phyloP scores from a whole-genome alignment of 2,113 vertebrate genomes.

The Brachypteracias leptosomus region DNA sequence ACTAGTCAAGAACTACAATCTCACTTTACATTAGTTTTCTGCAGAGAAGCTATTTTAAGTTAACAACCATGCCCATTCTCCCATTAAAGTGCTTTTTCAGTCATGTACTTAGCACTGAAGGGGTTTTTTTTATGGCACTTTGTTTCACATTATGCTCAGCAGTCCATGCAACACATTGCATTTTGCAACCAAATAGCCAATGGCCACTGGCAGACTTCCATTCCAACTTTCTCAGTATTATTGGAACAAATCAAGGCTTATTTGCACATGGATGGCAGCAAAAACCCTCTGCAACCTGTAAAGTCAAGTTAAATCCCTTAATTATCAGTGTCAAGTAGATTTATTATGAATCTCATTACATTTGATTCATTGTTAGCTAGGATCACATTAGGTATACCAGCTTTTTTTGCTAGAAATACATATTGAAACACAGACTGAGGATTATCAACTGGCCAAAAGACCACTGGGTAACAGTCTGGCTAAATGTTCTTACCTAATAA shows the following conservation, averaged over 20 bases:
- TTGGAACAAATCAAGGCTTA: constrained; percentile 9
- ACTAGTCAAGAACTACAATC: constrained; percentile 32
- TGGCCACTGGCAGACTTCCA: constrained; percentile 1
- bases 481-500: background rate
- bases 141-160: constrained; percentile 78
- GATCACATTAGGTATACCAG: background rate
- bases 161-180: constrained; percentile 69
- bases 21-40: constrained; percentile 29
- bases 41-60: constrained; percentile 63
- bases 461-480: background rate
- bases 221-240: background rate
- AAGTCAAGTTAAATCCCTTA: constrained; percentile 9
- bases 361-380: background rate
- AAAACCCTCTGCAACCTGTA: background rate
- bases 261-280: background rate
- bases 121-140: constrained; percentile 71
- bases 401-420: background rate
- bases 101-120: constrained; percentile 70
- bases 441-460: background rate
- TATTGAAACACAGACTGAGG: background rate
- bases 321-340: background rate
- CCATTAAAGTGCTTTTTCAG: constrained; percentile 70
- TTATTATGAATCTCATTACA: background rate
- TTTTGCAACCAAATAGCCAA: constrained; percentile 62
- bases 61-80: constrained; percentile 65